Evolutionary conservation across 2,888 invertebrate genomes (phyloP).

Genomic region (Tiliacea citrago): DNA sequence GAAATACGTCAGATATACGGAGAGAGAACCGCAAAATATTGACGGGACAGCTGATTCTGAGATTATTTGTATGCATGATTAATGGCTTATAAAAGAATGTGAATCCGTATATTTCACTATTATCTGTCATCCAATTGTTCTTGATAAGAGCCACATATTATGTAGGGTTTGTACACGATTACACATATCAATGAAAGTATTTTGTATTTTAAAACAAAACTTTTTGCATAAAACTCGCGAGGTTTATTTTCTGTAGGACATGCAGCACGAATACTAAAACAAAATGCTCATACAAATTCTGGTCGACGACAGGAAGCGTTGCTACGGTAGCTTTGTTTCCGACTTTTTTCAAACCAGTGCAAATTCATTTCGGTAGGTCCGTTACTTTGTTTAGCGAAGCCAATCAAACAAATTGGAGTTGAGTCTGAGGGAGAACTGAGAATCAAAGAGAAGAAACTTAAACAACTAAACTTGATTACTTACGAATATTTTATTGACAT

Average conservation of each 20-base stretch:
- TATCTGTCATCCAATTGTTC: neutral
- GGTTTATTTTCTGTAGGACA: conserved; percentile 41
- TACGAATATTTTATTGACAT: conserved; percentile 30
- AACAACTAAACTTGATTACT: conserved; percentile 34
- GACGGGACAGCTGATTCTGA: conserved; percentile 13
- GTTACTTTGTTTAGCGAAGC: conserved; percentile 57
- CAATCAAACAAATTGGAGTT: conserved; percentile 61
- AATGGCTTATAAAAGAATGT: conserved; percentile 1
- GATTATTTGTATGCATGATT: conserved; percentile 2
- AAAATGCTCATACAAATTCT: conserved; percentile 50
- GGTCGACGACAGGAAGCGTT: conserved; percentile 35
- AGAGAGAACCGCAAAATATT: conserved; percentile 28
- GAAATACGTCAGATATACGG: conserved; percentile 42
- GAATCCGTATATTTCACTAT: neutral
- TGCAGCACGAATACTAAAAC: conserved; percentile 44
- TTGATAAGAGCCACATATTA: conserved; percentile 1
- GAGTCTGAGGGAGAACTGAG: conserved; percentile 40
- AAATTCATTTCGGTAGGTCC: conserved; percentile 52
- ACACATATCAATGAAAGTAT: neutral
- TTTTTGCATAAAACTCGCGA: conserved; percentile 21
- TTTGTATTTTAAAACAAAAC: conserved; percentile 23
- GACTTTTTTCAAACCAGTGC: conserved; percentile 43
- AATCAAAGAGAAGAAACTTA: conserved; percentile 32
- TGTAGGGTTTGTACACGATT: neutral
- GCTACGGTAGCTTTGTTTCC: conserved; percentile 29